Conservation (phyloP, 2,888 invertebrate genomes). For the Erannis defoliaria region DNA sequence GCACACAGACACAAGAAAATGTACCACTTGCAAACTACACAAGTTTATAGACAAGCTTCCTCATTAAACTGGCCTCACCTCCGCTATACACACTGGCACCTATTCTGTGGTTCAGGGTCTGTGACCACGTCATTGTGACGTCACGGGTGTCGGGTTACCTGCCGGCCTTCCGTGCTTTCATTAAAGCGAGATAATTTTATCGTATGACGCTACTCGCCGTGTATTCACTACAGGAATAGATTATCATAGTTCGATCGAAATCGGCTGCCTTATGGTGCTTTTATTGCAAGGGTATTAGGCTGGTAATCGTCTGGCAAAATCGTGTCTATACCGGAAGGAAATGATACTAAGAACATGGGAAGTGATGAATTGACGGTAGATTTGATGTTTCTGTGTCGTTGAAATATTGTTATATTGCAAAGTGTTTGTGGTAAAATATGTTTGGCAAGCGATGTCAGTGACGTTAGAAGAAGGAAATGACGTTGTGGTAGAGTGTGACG, state of each 20-base stretch:
- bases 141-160: conserved; percentile 79
- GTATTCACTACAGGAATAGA: conserved; percentile 72
- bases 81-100: conserved; percentile 36
- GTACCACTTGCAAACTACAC: neutral
- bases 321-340: conserved; percentile 1
- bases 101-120: conserved; percentile 52
- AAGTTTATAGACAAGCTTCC: conserved; percentile 21
- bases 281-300: conserved; percentile 29
- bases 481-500: neutral
- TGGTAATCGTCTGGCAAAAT: conserved; percentile 28
- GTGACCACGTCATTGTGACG: conserved; percentile 61
- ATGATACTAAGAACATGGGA: neutral
- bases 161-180: conserved; percentile 76
- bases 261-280: conserved; percentile 50
- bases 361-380: conserved; percentile 2
- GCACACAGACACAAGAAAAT: neutral
- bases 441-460: neutral
- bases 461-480: conserved; percentile 2
- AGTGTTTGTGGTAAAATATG: neutral
- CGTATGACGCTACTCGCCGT: conserved; percentile 70
- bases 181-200: conserved; percentile 85
- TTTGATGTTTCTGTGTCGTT: neutral
- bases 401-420: neutral
- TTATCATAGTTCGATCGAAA: conserved; percentile 59
- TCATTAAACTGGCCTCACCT: conserved; percentile 49